Percentiles rank a stretch among this genome's conserved stretches.
These are phyloP conservation scores for Ciconia maguari DNA, from an alignment of 2,113 vertebrate genomes.

Conservation along the genomic window DNA sequence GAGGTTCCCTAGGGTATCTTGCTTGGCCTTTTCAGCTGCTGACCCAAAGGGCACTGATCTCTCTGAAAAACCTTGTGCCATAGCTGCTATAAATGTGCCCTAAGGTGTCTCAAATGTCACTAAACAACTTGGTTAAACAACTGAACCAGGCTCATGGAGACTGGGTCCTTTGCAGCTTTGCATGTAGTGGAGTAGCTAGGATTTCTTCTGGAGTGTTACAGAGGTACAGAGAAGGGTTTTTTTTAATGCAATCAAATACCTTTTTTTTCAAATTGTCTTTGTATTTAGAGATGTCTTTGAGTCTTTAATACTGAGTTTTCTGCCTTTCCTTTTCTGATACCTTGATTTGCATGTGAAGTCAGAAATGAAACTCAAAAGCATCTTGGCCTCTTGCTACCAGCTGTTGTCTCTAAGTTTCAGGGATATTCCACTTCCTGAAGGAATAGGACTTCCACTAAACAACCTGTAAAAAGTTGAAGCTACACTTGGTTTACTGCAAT, in stretches of 20 bases:
- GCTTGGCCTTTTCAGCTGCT: not conserved
- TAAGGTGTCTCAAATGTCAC: not conserved
- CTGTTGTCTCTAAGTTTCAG: not conserved
- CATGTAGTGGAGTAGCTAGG: not conserved
- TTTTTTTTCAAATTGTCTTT: not conserved
- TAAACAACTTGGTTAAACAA: not conserved
- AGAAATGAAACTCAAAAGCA: not conserved
- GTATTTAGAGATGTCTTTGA: not conserved
- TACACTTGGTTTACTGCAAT: not conserved
- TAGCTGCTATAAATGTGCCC: not conserved
- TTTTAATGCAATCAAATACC: not conserved
- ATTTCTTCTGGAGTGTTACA: not conserved
- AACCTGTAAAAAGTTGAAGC: not conserved
- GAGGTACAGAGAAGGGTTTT: not conserved
- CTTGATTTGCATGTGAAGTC: fast-evolving
- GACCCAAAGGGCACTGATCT: not conserved
- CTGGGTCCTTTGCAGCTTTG: not conserved
- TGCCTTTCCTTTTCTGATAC: not conserved
- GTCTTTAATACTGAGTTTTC: not conserved
- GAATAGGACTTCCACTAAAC: not conserved
- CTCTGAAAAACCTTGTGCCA: not conserved
- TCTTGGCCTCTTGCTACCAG: not conserved
- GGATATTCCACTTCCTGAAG: not conserved
- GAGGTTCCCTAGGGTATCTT: not conserved
- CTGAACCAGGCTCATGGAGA: not conserved